Evolutionary conservation across 30 jellyfish, hydroid and myxozoan genomes (phyloP), one percentile per base, ranked within the genome.

Genomic region (Aurelia aurita complex sp. Pacific): DNA sequence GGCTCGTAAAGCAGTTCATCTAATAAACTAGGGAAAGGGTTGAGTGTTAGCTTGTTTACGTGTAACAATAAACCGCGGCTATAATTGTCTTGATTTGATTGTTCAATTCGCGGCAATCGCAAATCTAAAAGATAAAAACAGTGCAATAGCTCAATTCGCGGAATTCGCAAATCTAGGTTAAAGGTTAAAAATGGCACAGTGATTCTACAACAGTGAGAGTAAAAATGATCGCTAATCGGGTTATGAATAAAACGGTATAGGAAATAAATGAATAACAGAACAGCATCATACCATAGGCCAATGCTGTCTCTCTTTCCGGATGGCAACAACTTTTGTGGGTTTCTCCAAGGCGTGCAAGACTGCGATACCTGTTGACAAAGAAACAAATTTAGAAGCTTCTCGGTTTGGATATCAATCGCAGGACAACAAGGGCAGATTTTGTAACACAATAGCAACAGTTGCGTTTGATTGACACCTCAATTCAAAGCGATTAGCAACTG

Each of bases 341-440:
- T 61, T 92, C 98, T 54, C 98, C 98, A 40, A 87, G 76, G 7
- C 98, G 82, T 29, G 98, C 98, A 32, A 92, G 89, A 60, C 98
- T 92, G 19, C 77, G 85, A 65, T 92, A 92, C 70, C 98, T 92
- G 35, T 17, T 46, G 57, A 46, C 1, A 46, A 46, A 40, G 52
- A 46, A 7, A 46, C 57, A 6, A 46, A 46, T 13, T 46, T 46
- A 40, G 52, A 9, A 40, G 52, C 52, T 9, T 40, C 10, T 40
- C 6, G 6, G 4, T 40, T 3, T 40, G 4, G 6, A 3, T 3
- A 40, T 40, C 52, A 40, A 23, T 23, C 29, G 29, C 29, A 23
- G 29, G 29, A 23, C 29, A 23, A 23, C 29, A 23, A 23, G 29
- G 29, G 29, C 29, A 23, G 29, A 23, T 23, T 23, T 23, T 23